Percentiles rank a stretch among this genome's conserved stretches.
Evolutionary conservation across 2,113 vertebrate genomes (phyloP).

Genomic region (Indri indri): DNA sequence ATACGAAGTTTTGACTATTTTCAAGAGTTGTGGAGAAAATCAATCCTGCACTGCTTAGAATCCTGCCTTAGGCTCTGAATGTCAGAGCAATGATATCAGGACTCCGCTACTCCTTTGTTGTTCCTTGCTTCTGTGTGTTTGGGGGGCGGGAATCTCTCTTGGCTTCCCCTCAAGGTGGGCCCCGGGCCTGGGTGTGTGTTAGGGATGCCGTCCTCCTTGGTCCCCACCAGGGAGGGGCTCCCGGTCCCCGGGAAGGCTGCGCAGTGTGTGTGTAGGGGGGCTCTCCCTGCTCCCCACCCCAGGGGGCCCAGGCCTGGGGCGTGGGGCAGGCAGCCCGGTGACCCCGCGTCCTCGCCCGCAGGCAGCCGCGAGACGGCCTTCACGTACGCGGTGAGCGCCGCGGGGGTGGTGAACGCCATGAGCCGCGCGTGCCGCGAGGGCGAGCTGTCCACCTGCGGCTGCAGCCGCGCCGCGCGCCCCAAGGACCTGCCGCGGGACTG

Average conservation of each 20-base stretch:
- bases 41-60: not conserved
- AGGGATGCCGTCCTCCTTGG: not conserved
- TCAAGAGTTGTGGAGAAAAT: not conserved
- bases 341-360: constrained; percentile 74
- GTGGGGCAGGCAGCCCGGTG: not conserved
- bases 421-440: constrained; percentile 97
- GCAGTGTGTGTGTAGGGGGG: not conserved
- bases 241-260: too few relatives aligned
- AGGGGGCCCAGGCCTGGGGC: too few relatives aligned
- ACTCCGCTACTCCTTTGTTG: not conserved
- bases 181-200: not conserved
- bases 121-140: not conserved
- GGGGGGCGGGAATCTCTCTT: too few relatives aligned
- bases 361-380: constrained; percentile 98
- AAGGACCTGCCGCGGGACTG: constrained; percentile 97
- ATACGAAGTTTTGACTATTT: not conserved
- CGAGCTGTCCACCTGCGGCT: constrained; percentile 97
- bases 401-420: constrained; percentile 97
- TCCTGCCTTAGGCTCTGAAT: not conserved
- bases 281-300: too few relatives aligned
- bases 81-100: not conserved
- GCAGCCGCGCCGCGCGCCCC: constrained; percentile 94
- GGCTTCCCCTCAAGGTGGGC: not conserved
- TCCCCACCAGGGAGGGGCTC: not conserved
- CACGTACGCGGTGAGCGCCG: constrained; percentile 96